Base-by-base conservation (phyloP, 2,113 vertebrate species). In the Psittacula cyanocephala region DNA sequence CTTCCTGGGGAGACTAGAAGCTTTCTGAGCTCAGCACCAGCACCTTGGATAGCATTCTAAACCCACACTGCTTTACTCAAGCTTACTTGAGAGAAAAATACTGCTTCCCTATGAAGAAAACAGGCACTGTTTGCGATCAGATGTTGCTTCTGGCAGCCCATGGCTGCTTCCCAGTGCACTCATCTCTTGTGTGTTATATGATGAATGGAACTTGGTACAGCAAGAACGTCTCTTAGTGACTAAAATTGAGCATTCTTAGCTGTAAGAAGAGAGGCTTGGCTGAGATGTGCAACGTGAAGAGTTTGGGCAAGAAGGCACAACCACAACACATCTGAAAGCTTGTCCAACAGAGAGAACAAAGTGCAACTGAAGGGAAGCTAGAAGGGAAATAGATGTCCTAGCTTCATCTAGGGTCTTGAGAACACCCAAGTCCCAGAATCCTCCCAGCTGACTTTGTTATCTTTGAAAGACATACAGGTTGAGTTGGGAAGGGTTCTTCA, bases 161-260 rank as follows among this genome's bases (percentile, higher is more conserved):
- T 6, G 18, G 13, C 4, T 47, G 46, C 14, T 24, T 62, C 52
- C 28, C 39, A 39, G 17, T 10, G 33, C 31, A 53, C 39, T 43
- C 39, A 25, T 62, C 39, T 82, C 19, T 31, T 3, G 1, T 7
- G 22, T 4, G 3, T 5, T 11, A 16, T 19, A 43, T 2, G 0
- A 10, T 18, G 39, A 47, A 62, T 8, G 9, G 22, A 52, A 65
- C 9, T 19, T 9, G 20, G 49, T 10, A 46, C 19, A 78, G 46
- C 47, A 49, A 44, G 18, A 65, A 31, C 13, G 35, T 5, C 59
- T 62, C 27, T 41, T 29, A 22, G 52, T 16, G 13, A 50, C 63
- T 49, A 22, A 35, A 70, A 47, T 25, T 59, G 39, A 70, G 33
- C 13, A 44, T 50, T n/a, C 53, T 78, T 3, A 41, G 22, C 57